Evolutionary conservation across 2,888 invertebrate genomes (phyloP), one percentile per base, ranked within the genome.

Genomic region (Caenorhabditis zanzibari): DNA sequence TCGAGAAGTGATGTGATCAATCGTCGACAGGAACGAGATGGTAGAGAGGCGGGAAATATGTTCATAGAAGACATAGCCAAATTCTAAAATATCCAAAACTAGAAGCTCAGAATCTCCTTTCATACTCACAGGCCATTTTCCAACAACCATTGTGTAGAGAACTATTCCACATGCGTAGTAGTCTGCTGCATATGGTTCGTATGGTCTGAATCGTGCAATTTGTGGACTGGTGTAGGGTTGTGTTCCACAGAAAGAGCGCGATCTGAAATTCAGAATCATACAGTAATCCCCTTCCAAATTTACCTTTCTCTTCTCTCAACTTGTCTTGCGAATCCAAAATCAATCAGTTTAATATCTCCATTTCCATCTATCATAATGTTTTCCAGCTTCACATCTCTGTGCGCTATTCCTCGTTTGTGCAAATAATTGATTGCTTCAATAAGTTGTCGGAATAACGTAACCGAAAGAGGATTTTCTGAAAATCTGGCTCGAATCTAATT

Each of bases 201-300:
- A 90, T 7, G 90, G 85, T 38, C 76, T 63, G 41, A 71, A 82
- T 38, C 69, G 72, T n/a, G 59, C 35, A 14, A 88, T 80, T 68
- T 86, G 86, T 5, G 88, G 88, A 26, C 82, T 71, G 1, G 85
- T 83, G 41, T 88, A 88, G 2, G 88, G 88, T 16, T 85, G 84
- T n/a, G 90, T 88, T 14, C 90, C 90, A 63, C 90, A 90, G 77
- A 88, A 89, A 1, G 88, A 88, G 9, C 81, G 85, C 24, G 89
- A 86, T 68, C 86, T 83, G 68, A 7, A 35, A 26, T 32, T n/a
- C 1, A 35, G 10, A 32, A 9, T 35, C 28, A 2, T 2, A 5
- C n/a, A 54, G 7, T 12, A 54, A 12, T 7, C 54, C 12, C 24
- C 12, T 0, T 9, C 12, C 12, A 14, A 19, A n/a, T 28, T 16